Evolutionary conservation across 1,140 invertebrate species (phyloP).

Genomic region (Kradibia gibbosae): DNA sequence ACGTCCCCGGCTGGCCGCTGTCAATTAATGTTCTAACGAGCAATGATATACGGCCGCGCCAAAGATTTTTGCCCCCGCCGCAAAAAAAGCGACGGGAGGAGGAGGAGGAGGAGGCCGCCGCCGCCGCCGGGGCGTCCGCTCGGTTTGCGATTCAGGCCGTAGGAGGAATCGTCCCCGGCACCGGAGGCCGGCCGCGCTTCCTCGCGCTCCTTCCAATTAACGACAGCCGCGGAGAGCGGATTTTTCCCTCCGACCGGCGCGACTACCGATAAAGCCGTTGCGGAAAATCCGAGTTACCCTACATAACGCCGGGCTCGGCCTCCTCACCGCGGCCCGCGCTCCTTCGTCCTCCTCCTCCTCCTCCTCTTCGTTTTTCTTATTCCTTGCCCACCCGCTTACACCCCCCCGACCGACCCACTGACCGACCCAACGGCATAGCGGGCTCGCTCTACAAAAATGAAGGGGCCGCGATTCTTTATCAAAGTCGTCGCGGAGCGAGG

Average conservation of each 20-base stretch:
- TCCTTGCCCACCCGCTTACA: no score
- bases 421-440: no score
- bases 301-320: neutral
- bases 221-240: neutral
- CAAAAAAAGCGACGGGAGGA: no score
- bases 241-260: no score
- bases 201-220: constrained; percentile 16
- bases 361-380: no score
- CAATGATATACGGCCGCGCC: constrained; percentile 32
- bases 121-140: neutral
- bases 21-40: constrained; percentile 48
- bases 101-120: neutral
- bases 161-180: neutral
- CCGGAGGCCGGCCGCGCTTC: neutral
- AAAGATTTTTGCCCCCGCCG: neutral
- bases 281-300: neutral
- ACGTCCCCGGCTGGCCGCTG: constrained; percentile 14
- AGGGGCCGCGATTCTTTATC: no score
- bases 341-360: no score
- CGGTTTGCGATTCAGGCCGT: constrained; percentile 1
- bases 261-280: no score
- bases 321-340: no score
- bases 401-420: no score
- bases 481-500: no score
- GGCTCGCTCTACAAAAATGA: no score